Conservation (phyloP, 2,113 vertebrate species). For the Phyllostomus discolor region DNA sequence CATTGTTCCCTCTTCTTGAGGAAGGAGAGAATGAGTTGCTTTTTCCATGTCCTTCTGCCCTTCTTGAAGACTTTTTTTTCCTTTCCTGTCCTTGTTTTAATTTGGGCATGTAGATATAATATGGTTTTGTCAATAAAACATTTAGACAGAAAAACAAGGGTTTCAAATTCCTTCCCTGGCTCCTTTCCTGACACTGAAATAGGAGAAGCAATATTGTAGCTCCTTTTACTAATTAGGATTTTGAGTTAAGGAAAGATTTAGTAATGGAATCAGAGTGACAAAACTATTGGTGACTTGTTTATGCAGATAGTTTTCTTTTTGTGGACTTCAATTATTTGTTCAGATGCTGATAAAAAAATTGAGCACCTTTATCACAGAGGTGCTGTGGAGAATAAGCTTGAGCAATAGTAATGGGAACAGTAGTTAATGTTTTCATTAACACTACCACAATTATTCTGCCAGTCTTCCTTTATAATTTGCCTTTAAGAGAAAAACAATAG, state of each 20-base stretch:
- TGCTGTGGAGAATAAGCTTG: background rate
- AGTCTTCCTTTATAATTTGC: background rate
- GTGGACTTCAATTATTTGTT: background rate
- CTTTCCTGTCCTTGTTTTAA: background rate
- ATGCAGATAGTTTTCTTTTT: background rate
- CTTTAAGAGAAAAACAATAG: background rate
- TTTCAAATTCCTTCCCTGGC: background rate
- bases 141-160: background rate
- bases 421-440: constrained; percentile 21
- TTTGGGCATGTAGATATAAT: background rate
- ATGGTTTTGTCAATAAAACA: background rate
- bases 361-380: background rate
- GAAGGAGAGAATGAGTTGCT: background rate
- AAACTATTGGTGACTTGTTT: background rate
- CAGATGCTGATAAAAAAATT: background rate
- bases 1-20: background rate
- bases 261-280: background rate
- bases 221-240: constrained; percentile 25
- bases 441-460: background rate
- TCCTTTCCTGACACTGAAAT: background rate
- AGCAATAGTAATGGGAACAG: background rate
- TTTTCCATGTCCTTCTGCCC: background rate
- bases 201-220: background rate
- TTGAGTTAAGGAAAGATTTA: constrained; percentile 10
- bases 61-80: background rate